Conservation (phyloP, 2,797 vertebrate genomes). For the Phalanger gymnotis region DNA sequence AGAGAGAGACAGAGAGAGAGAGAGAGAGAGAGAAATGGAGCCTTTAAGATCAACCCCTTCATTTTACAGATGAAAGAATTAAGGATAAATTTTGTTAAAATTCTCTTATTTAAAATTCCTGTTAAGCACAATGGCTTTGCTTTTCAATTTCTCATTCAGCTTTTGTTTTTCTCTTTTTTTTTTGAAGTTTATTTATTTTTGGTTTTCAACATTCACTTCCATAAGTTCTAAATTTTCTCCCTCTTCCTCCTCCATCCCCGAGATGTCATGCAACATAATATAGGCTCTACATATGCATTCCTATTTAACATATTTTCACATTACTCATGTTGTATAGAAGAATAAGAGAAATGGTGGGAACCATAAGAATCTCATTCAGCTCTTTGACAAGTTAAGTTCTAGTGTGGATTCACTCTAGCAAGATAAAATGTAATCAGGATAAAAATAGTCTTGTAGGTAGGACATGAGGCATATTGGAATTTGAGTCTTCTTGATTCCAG, state of each 20-base stretch:
- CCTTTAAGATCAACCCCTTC: neutral
- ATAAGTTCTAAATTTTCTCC: too few relatives aligned
- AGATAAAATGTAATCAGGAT: neutral
- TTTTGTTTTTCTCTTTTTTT: too few relatives aligned
- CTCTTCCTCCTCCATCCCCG: too few relatives aligned
- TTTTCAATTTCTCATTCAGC: neutral
- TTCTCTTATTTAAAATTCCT: neutral
- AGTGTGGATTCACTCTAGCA: neutral
- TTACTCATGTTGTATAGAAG: too few relatives aligned
- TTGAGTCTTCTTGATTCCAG: neutral
- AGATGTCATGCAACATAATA: too few relatives aligned
- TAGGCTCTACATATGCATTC: too few relatives aligned
- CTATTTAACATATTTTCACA: too few relatives aligned
- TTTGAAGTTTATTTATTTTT: too few relatives aligned
- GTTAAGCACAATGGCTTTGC: neutral
- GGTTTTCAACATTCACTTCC: too few relatives aligned
- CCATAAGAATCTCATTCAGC: neutral
- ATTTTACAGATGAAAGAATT: neutral
- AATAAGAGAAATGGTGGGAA: too few relatives aligned
- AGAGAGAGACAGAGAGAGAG: neutral
- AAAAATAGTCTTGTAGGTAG: neutral
- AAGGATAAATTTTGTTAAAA: neutral
- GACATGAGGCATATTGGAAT: neutral
- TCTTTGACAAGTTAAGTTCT: neutral
- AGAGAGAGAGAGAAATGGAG: neutral